Conservation (phyloP, 2,888 invertebrate genomes). For the Hirtodrosophila duncani region DNA sequence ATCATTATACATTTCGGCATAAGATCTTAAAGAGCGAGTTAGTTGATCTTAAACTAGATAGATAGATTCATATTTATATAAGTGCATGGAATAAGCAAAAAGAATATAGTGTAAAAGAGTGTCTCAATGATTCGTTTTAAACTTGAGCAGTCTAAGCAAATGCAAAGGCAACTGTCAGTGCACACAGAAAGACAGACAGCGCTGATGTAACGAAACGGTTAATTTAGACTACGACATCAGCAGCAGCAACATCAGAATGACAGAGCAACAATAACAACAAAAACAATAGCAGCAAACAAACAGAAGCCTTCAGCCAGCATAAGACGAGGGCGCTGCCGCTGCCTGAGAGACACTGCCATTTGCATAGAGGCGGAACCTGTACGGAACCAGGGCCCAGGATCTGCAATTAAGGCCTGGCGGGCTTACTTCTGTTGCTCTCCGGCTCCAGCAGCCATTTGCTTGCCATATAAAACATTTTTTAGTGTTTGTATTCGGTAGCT, state of each 20-base stretch:
- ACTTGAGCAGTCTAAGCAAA: conserved; percentile 7
- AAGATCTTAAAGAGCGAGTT: too few species aligned
- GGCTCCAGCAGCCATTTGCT: conserved; percentile 21
- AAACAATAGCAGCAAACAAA: conserved; percentile 8
- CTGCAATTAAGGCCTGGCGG: conserved; percentile 63
- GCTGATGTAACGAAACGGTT: conserved; percentile 71
- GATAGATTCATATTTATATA: too few species aligned
- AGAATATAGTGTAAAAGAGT: too few species aligned
- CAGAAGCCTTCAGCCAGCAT: too few species aligned
- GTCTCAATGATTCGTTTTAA: conserved; percentile 21
- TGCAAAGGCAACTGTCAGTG: conserved; percentile 46
- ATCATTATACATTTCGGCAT: too few species aligned
- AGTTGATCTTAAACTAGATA: too few species aligned
- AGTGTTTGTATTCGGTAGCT: conserved; percentile 42
- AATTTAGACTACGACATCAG: conserved; percentile 61
- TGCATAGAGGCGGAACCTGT: conserved; percentile 70
- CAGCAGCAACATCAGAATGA: background rate
- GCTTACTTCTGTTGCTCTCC: background rate
- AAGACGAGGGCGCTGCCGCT: too few species aligned
- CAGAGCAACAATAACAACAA: background rate
- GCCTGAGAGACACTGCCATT: conserved; percentile 49
- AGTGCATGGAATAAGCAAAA: too few species aligned
- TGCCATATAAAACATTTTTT: conserved; percentile 63
- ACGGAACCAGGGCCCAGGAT: conserved; percentile 55
- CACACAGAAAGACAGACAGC: conserved; percentile 56